Evolutionary conservation across 2,113 vertebrate genomes (phyloP), one percentile per base, ranked within the genome.

Genomic region (Ameiurus melas): DNA sequence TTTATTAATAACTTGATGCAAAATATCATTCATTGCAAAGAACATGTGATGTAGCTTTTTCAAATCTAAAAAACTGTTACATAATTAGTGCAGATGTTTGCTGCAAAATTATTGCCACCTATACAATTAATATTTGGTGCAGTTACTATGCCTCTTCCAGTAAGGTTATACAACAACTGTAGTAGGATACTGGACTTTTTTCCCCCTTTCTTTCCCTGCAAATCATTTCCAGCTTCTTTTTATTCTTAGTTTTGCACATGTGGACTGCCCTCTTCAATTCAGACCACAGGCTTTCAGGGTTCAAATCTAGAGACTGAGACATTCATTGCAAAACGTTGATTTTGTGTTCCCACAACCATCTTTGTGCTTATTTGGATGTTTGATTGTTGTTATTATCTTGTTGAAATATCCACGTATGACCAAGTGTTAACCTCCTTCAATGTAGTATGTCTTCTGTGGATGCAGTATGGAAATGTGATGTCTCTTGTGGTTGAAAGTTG

Each of bases 381-480:
- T 36, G 2, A 82, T 58, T 82, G 79, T 58, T 81, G 79, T 82
- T 82, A 60, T 60, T 58, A 60, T 60, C 79, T 82, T 82, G 55
- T 60, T 82, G 79, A 82, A 60, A 60, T 82, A 82, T 36, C 55
- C 79, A 60, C 25, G 20, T 60, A 82, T 82, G 79, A 82, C 79
- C 79, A 82, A 82, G 79, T 82, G 55, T 82, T 82, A 60, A 82
- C 79, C 79, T 60, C 55, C 55, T 82, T 82, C 55, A 82, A 39
- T 36, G 55, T 33, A 81, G 16, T 58, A 58, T 36, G n/a, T 36
- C 55, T 58, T 82, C 19, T 60, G 55, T 60, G 55, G 79, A 82
- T 57, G 19, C 79, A 36, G n/a, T 60, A 60, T 57, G 78, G 51
- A 80, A 57, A 80, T 33, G 53, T 80, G 78, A 60, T 58, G 79